Percentiles rank a stretch among this genome's conserved stretches.
phyloP scores from a whole-genome alignment of 92 coral and sea anemone genomes.

The Heteractis magnifica region DNA sequence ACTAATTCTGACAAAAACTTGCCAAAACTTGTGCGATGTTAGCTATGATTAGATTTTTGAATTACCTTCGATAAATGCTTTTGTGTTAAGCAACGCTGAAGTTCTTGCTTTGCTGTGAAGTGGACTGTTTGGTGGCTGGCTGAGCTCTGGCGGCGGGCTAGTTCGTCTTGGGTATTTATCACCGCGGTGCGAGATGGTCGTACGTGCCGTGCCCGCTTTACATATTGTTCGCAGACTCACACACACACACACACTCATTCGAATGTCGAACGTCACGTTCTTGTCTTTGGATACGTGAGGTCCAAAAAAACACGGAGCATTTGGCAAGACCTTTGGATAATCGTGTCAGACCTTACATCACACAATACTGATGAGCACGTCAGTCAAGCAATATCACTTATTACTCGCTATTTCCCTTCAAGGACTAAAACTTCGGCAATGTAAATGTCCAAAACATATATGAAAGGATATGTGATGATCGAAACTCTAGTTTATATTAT shows the following conservation, averaged over 20 bases:
- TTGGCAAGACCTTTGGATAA: not conserved
- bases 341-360: not conserved
- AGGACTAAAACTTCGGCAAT: too few relatives aligned
- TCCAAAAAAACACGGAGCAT: not conserved
- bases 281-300: not conserved
- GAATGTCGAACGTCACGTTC: not conserved
- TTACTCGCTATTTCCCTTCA: too few relatives aligned
- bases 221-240: constrained; percentile 12
- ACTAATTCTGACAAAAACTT: too few relatives aligned
- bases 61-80: not conserved
- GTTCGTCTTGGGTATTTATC: not conserved
- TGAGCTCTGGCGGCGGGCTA: not conserved
- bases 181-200: not conserved
- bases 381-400: too few relatives aligned
- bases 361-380: not conserved
- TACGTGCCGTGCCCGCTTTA: not conserved
- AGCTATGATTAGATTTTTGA: not conserved
- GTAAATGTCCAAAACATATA: too few relatives aligned
- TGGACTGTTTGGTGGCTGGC: not conserved
- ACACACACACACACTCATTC: not conserved
- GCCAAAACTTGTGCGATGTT: too few relatives aligned
- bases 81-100: not conserved
- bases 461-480: too few relatives aligned
- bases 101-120: not conserved
- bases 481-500: too few relatives aligned